Conservation (phyloP, 2,113 vertebrate species). For the Uropsilus gracilis region DNA sequence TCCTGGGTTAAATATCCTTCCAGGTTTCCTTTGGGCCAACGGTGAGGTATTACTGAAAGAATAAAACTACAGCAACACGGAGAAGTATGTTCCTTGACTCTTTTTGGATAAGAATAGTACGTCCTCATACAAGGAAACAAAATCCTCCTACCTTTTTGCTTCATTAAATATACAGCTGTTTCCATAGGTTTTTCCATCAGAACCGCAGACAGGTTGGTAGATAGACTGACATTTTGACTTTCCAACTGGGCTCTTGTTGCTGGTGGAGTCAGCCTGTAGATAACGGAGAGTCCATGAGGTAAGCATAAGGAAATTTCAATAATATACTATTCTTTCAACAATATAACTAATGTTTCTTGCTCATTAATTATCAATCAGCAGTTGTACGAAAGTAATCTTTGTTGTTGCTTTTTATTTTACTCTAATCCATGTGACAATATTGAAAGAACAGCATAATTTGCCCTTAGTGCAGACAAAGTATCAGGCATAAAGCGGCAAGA, state of each 20-base stretch:
- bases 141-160: slow-evolving; percentile 78
- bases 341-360: background rate
- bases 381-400: background rate
- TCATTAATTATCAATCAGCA: background rate
- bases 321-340: too few species aligned
- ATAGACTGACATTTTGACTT: background rate
- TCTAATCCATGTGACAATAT: background rate
- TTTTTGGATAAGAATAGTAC: background rate
- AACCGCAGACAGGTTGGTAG: slow-evolving; percentile 79
- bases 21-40: background rate
- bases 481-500: background rate
- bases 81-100: background rate
- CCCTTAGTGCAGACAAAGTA: background rate
- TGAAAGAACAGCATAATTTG: background rate
- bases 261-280: background rate
- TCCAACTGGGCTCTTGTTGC: background rate
- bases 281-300: background rate
- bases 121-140: background rate
- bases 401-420: background rate
- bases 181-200: slow-evolving; percentile 78
- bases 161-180: slow-evolving; percentile 76
- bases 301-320: background rate
- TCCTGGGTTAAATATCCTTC: background rate
- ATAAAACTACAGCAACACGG: background rate
- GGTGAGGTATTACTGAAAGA: background rate